Percentiles rank a stretch among this genome's conserved stretches.
Evolutionary conservation across 2,888 invertebrate genomes (phyloP).

Genomic region (Gortyna flavago): DNA sequence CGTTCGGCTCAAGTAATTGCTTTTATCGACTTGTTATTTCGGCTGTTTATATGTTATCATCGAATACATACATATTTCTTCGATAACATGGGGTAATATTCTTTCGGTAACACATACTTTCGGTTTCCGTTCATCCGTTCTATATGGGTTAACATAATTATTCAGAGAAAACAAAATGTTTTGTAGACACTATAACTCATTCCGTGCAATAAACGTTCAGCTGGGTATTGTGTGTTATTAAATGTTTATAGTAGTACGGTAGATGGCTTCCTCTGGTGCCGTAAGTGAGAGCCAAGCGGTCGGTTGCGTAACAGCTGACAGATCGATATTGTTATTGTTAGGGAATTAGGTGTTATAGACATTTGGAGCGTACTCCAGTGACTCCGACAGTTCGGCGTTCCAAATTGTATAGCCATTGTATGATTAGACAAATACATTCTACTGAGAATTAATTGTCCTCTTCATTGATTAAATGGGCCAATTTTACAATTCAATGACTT

Average conservation of each 20-base stretch:
- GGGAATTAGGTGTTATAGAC: conserved; percentile 60
- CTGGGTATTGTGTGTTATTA: conserved; percentile 62
- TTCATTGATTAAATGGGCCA: conserved; percentile 27
- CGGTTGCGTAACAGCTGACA: conserved; percentile 68
- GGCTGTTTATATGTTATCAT: conserved; percentile 43
- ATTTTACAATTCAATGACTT: conserved; percentile 54
- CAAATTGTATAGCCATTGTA: conserved; percentile 52
- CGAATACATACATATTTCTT: conserved; percentile 41
- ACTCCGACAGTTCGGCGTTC: conserved; percentile 47
- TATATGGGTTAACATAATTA: conserved; percentile 51
- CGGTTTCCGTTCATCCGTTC: conserved; percentile 53
- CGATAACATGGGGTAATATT: conserved; percentile 38
- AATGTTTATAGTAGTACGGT: conserved; percentile 69
- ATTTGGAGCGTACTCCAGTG: conserved; percentile 57
- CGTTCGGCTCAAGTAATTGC: conserved; percentile 50
- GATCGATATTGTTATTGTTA: conserved; percentile 72
- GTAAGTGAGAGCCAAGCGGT: conserved; percentile 67
- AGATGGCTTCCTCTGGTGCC: conserved; percentile 69
- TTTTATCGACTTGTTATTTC: conserved; percentile 59
- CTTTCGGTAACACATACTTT: conserved; percentile 37
- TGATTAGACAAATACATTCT: conserved; percentile 41
- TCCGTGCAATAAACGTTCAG: conserved; percentile 54
- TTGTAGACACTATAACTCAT: conserved; percentile 55
- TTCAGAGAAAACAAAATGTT: conserved; percentile 51
- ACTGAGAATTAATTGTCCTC: conserved; percentile 29